Evolutionary conservation across 92 coral and sea anemone genomes (phyloP).

Genomic region (Diadumene lineata): DNA sequence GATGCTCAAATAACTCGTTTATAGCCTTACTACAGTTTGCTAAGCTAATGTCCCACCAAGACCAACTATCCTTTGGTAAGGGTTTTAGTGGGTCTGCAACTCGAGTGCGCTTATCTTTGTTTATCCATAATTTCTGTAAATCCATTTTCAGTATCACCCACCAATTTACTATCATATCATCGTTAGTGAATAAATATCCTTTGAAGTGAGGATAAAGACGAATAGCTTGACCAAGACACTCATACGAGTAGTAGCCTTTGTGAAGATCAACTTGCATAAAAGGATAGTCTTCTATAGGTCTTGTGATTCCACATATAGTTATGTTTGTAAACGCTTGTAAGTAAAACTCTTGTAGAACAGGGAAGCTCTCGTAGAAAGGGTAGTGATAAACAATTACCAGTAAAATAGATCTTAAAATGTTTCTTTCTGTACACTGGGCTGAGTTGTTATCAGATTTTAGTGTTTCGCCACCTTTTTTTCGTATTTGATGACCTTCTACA

Average conservation of each 20-base stretch:
- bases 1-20: neutral
- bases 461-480: neutral
- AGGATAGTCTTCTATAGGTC: slow-evolving; percentile 23
- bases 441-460: neutral
- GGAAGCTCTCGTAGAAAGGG: slow-evolving; percentile 41
- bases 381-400: slow-evolving; percentile 44
- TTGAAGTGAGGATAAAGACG: slow-evolving; percentile 15
- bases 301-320: slow-evolving; percentile 39
- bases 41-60: neutral
- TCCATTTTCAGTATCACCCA: slow-evolving; percentile 15
- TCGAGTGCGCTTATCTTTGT: neutral
- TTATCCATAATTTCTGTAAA: slow-evolving; percentile 14
- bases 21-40: neutral
- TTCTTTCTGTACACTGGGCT: neutral
- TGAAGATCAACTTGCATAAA: slow-evolving; percentile 14
- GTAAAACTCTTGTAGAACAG: slow-evolving; percentile 33
- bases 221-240: slow-evolving; percentile 46
- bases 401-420: slow-evolving; percentile 21
- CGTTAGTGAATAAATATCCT: slow-evolving; percentile 12
- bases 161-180: slow-evolving; percentile 17
- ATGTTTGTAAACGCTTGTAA: slow-evolving; percentile 42
- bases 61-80: neutral
- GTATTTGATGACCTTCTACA: neutral
- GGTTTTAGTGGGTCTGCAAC: slow-evolving; percentile 13
- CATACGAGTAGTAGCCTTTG: slow-evolving; percentile 48